Conservation (phyloP, 2,888 invertebrate genomes). For the Exephanes ischioxanthus region DNA sequence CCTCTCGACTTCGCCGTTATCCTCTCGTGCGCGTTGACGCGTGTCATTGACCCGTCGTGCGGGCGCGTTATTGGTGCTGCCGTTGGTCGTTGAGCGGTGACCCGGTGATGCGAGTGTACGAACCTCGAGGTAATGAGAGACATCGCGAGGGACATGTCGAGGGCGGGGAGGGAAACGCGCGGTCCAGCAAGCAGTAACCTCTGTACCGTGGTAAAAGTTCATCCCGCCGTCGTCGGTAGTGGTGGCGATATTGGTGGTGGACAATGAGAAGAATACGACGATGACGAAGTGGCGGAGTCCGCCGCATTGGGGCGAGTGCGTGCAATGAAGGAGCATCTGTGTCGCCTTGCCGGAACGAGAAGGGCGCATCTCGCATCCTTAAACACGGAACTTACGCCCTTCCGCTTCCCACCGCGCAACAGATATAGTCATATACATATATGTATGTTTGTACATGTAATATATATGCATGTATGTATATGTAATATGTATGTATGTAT, state of each 20-base stretch:
- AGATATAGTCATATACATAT: too few species aligned
- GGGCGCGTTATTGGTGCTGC: conserved; percentile 62
- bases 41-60: conserved; percentile 66
- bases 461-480: too few species aligned
- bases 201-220: conserved; percentile 40
- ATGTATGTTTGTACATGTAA: too few species aligned
- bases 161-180: conserved; percentile 35
- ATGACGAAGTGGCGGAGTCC: conserved; percentile 46
- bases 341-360: too few species aligned
- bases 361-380: too few species aligned
- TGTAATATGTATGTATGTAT: too few species aligned
- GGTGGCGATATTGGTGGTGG: conserved; percentile 44
- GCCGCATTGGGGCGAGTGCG: conserved; percentile 50
- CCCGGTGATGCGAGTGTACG: conserved; percentile 61
- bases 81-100: conserved; percentile 63
- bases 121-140: conserved; percentile 54
- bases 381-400: too few species aligned
- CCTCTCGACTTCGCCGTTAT: conserved; percentile 44
- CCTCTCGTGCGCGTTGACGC: conserved; percentile 59
- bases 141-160: conserved; percentile 31
- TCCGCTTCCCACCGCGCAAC: too few species aligned
- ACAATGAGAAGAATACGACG: conserved; percentile 59
- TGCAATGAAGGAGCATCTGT: background rate
- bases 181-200: conserved; percentile 32
- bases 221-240: conserved; percentile 25